Base-by-base conservation (phyloP, 2,888 invertebrate species). In the Pristionchus japonicus region DNA sequence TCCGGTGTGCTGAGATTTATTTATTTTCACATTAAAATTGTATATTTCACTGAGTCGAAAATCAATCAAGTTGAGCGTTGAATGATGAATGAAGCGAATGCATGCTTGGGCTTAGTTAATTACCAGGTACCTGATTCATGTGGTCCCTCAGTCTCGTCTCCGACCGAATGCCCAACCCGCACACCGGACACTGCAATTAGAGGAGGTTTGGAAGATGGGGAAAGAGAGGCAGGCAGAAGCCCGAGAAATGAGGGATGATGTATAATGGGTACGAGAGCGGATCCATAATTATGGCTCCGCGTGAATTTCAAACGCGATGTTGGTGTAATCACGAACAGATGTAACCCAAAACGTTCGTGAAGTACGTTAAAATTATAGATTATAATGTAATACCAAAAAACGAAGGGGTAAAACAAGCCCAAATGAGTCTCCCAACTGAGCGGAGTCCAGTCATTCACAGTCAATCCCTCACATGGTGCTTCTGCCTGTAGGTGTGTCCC, bases 171-270 rank as follows among this genome's bases (percentile, higher is more conserved):
- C 47, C 70, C 86, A 86, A 31, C 34, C 86, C 86, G 61, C 86
- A 86, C 74, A 86, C 61, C 20, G 67, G 23, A 86, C 86, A 86
- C 86, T 86, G 70, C 70, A 86, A 86, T 27, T 70, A 40, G 37
- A 37, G 37, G 70, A 23, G 70, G 37, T 70, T 70, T 15, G 37
- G 70, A 37, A 23, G 23, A 57, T 1, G 6, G 6, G 57, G 57
- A 57, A n/a, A 43, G 57, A 57, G 57, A 57, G 57, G 57, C 23
- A 4, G 57, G n/a, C 2, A 6, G 37, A 40, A 67, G 64, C 27
- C 64, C 27, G 27, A 15, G 27, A 67, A 67, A n/a, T 57, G 57
- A 4, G 9, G 23, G 23, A 57, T 57, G 57, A 57, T n/a, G 57
- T 20, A 9, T 17, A 3, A 43, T 43, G 11, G 13, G 31, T 31